These are phyloP conservation scores for Eudyptes chrysolophus DNA, from an alignment of 2,113 vertebrate genomes.

Conservation along the genomic window DNA sequence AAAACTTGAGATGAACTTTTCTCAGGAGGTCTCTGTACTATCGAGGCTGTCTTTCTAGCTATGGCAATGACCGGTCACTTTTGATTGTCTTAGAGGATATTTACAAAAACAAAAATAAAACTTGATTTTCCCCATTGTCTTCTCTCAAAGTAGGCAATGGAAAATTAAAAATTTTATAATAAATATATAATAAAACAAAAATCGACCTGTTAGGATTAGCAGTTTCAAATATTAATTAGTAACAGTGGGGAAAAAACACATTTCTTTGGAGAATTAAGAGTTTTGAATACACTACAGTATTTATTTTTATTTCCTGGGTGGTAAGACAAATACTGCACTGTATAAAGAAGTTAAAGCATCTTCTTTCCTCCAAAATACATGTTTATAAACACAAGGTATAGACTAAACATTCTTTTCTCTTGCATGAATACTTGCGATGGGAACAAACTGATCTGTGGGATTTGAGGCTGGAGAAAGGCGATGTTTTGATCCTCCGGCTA, in stretches of 20 bases:
- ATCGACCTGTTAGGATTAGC: background rate
- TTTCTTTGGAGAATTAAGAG: background rate
- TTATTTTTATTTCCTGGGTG: background rate
- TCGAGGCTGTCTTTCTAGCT: background rate
- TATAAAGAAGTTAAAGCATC: background rate
- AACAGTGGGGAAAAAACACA: background rate
- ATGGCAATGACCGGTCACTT: background rate
- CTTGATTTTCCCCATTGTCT: background rate
- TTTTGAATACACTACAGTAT: background rate
- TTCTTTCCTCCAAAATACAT: background rate
- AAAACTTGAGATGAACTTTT: background rate
- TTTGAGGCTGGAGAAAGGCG: background rate
- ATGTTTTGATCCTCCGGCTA: background rate
- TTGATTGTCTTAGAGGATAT: background rate
- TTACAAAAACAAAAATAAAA: background rate
- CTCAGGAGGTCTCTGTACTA: background rate
- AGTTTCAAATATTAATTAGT: background rate
- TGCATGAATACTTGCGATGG: conserved; percentile 6
- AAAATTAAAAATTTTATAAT: background rate
- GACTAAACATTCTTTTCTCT: background rate
- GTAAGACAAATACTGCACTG: background rate
- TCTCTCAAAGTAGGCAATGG: background rate
- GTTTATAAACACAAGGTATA: background rate
- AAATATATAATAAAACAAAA: background rate
- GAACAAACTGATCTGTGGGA: background rate